Evolutionary conservation across 2,888 invertebrate genomes (phyloP).

Genomic region (Omphaloscelis lunosa): DNA sequence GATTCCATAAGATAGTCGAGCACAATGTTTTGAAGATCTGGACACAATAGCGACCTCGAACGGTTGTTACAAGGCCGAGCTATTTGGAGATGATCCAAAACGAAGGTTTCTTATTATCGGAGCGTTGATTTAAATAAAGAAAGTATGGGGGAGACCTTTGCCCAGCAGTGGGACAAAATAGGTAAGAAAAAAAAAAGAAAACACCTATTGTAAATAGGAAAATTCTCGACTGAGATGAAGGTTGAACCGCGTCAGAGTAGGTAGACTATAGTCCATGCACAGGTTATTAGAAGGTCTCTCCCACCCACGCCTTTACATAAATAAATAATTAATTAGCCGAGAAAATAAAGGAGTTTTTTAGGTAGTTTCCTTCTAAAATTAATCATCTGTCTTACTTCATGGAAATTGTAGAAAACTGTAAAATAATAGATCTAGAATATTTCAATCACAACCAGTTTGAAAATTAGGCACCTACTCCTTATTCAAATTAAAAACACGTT

Average conservation of each 20-base stretch:
- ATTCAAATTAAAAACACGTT: too few species aligned
- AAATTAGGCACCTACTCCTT: neutral
- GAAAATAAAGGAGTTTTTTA: neutral
- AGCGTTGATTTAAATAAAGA: constrained; percentile 61
- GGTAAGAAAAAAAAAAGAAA: too few species aligned
- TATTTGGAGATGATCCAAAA: constrained; percentile 75
- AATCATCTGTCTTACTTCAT: neutral
- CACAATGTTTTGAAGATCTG: constrained; percentile 54
- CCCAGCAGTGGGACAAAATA: too few species aligned
- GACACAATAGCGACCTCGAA: constrained; percentile 57
- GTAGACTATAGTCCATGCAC: neutral
- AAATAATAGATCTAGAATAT: neutral
- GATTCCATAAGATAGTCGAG: constrained; percentile 40
- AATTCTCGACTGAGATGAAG: constrained; percentile 28
- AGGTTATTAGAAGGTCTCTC: constrained; percentile 9
- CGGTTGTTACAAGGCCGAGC: constrained; percentile 68
- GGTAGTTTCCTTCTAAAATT: neutral
- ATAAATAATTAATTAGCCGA: constrained; percentile 27
- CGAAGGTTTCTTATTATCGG: constrained; percentile 63
- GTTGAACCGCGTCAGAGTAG: constrained; percentile 3
- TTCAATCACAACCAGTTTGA: neutral
- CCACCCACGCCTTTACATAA: constrained; percentile 18
- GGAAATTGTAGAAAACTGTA: neutral
- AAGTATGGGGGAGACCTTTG: too few species aligned
- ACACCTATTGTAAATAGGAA: constrained; percentile 32